phyloP scores from a whole-genome alignment of 2,888 invertebrate species.

The Macrophya annulata region DNA sequence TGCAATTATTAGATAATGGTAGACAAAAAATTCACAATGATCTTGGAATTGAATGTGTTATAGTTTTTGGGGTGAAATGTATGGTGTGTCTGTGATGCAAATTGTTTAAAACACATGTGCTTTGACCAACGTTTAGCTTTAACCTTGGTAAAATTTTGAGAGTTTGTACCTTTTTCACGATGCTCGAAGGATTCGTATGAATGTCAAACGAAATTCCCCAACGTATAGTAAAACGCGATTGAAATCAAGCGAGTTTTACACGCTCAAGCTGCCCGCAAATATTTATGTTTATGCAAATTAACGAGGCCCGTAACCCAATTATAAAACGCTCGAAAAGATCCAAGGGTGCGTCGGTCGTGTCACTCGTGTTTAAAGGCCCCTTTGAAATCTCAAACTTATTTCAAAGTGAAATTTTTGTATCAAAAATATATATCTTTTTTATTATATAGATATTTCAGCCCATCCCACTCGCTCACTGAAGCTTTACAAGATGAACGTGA shows the following conservation, averaged over 20 bases:
- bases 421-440: not conserved
- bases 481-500: not conserved
- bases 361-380: slow-evolving; percentile 29
- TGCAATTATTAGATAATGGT: not conserved
- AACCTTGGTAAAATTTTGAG: not conserved
- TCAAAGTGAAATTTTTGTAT: slow-evolving; percentile 38
- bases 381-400: slow-evolving; percentile 47
- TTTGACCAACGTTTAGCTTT: not conserved
- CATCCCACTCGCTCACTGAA: not conserved
- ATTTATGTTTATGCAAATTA: slow-evolving; percentile 53
- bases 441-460: slow-evolving; percentile 8
- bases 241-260: slow-evolving; percentile 44
- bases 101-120: not conserved
- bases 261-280: slow-evolving; percentile 48
- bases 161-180: not conserved
- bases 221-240: slow-evolving; percentile 20
- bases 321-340: slow-evolving; percentile 51
- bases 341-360: slow-evolving; percentile 20
- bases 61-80: not conserved
- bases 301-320: slow-evolving; percentile 53
- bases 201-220: slow-evolving; percentile 29
- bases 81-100: not conserved
- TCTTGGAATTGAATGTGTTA: not conserved
- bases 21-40: not conserved
- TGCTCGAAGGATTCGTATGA: slow-evolving; percentile 30